phyloP scores from a whole-genome alignment of 2,888 invertebrate genomes.

The Pterobdella sp. region DNA sequence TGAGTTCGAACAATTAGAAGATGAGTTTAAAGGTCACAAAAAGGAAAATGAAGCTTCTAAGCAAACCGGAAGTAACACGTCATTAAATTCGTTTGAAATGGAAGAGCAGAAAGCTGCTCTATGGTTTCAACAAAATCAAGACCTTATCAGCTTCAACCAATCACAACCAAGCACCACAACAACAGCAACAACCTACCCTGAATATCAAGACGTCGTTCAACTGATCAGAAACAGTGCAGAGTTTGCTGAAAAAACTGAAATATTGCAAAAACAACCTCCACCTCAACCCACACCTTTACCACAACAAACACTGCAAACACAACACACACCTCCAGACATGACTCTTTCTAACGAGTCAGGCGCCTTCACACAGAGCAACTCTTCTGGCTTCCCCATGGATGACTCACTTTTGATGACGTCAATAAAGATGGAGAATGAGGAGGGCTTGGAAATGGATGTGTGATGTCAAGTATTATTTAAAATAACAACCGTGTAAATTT shows the following conservation, averaged over 20 bases:
- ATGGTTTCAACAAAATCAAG: not conserved
- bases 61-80: conserved; percentile 29
- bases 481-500: too few species aligned
- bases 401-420: conserved; percentile 32
- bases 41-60: not conserved
- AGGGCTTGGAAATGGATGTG: not conserved
- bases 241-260: conserved; percentile 30
- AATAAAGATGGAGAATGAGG: not conserved
- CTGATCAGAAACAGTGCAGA: conserved; percentile 37
- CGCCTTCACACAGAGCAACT: conserved; percentile 10
- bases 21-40: conserved; percentile 58
- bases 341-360: not conserved
- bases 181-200: conserved; percentile 23
- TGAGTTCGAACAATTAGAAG: conserved; percentile 85
- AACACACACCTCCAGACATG: conserved; percentile 36
- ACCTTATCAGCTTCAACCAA: conserved; percentile 5
- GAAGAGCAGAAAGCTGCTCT: conserved; percentile 11
- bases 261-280: not conserved
- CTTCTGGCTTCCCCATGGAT: conserved; percentile 23
- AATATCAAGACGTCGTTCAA: conserved; percentile 36
- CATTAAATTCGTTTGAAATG: conserved; percentile 33
- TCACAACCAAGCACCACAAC: not conserved
- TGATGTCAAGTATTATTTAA: too few species aligned
- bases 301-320: conserved; percentile 46
- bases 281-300: too few species aligned